These are phyloP conservation scores for Reticulitermes lucifugus DNA, from an alignment of 2,888 invertebrate species.

Conservation along the genomic window DNA sequence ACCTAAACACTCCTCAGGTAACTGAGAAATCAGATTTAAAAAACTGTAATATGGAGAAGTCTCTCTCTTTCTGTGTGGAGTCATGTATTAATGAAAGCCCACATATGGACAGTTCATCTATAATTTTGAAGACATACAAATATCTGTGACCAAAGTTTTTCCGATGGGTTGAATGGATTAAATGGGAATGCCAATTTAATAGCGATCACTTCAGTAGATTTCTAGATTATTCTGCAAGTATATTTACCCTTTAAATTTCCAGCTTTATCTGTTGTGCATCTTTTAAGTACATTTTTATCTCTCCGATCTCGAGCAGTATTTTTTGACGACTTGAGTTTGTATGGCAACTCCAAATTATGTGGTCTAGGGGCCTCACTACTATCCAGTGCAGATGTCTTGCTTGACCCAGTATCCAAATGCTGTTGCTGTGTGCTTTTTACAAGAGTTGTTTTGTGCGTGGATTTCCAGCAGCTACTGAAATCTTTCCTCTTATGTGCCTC, in stretches of 20 bases:
- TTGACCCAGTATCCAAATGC: background rate
- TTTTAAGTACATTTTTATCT: slow-evolving; percentile 57
- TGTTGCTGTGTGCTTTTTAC: background rate
- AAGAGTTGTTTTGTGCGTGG: slow-evolving; percentile 58
- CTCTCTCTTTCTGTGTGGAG: too few relatives aligned
- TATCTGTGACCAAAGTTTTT: too few relatives aligned
- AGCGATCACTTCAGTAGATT: too few relatives aligned
- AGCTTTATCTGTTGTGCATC: slow-evolving; percentile 50
- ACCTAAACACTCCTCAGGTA: too few relatives aligned
- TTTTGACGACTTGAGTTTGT: slow-evolving; percentile 57
- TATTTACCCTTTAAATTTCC: slow-evolving; percentile 46
- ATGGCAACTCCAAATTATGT: slow-evolving; percentile 59
- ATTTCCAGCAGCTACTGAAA: slow-evolving; percentile 47
- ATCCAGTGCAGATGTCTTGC: background rate
- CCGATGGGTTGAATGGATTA: too few relatives aligned
- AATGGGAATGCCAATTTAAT: too few relatives aligned
- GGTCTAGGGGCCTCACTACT: slow-evolving; percentile 55
- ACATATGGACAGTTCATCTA: too few relatives aligned
- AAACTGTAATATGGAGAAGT: too few relatives aligned
- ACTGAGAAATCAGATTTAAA: too few relatives aligned
- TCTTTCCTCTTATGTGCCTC: slow-evolving; percentile 49
- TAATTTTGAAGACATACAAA: too few relatives aligned
- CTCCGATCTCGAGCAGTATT: slow-evolving; percentile 52
- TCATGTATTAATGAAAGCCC: too few relatives aligned
- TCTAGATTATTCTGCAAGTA: too few relatives aligned